Evolutionary conservation across 2,113 vertebrate species (phyloP), one percentile per base, ranked within the genome.

Genomic region (Procavia capensis): DNA sequence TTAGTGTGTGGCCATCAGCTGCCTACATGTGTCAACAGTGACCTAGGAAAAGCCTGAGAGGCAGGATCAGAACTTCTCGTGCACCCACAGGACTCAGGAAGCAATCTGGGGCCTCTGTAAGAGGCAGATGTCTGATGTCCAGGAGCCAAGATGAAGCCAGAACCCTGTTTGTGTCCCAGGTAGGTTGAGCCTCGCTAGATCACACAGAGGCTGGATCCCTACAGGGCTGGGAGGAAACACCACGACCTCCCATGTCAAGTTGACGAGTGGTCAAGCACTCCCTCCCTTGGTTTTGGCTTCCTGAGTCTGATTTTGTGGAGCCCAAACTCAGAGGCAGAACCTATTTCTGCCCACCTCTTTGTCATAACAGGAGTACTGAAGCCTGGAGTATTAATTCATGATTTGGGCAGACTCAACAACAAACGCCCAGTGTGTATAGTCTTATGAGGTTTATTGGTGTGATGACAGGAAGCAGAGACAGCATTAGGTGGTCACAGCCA

Each of bases 161-260:
- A 64, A 8, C 10, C 8, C 68, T 43, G 1, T 3, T 14, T 11
- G 1, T 0, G 4, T 39, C 72, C 45, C 13, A 70, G 34, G 7
- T 3, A 25, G 25, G 7, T n/a, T 36, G 34, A 17, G 34, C 57
- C 68, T 43, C 25, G 47, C 54, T 34, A 34, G 91, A 75, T 6
- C 11, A 6, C 74, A 0, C 19, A 27, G 72, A 74, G 25, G 16
- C 4, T 13, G 36, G 59, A 22, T 16, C 39, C 47, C 36, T 47
- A 0, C 11, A 16, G 29, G 86, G 27, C 0, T 5, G 27, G 2
- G 47, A 47, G 36, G 14, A 50, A 31, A 41, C 57, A 10, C 7
- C 63, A 27, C 0, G 3, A 2, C 31, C 0, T 4, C 11, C 63
- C 25, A n/a, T 22, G 1, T 25, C 2, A 0, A 0, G 0, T 25